These are phyloP conservation scores for Hedychridium roseum DNA, from an alignment of 2,888 invertebrate species.

Conservation along the genomic window DNA sequence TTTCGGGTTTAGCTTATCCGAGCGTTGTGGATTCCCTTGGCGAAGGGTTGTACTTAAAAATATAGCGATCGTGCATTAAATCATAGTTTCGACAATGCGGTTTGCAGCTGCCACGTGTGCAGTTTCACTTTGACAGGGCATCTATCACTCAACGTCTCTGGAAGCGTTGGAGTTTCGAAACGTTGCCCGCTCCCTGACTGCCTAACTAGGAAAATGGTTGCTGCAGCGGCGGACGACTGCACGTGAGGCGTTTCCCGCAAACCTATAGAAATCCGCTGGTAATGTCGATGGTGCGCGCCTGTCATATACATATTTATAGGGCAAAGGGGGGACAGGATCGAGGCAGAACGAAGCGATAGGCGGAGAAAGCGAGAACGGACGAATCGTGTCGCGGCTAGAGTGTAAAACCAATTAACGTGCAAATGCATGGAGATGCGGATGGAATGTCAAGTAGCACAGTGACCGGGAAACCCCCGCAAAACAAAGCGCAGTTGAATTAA, in stretches of 20 bases:
- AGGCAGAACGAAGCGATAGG: conserved; percentile 2
- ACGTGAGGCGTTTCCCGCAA: too few species aligned
- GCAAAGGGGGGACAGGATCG: conserved; percentile 11
- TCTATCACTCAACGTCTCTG: conserved; percentile 30
- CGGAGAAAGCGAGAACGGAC: conserved; percentile 10
- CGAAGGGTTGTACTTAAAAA: too few species aligned
- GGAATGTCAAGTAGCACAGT: conserved; percentile 52
- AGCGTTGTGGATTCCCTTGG: too few species aligned
- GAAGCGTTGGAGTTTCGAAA: conserved; percentile 25
- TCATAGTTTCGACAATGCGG: conserved; percentile 29
- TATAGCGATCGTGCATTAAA: too few species aligned
- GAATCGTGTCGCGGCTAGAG: conserved; percentile 19
- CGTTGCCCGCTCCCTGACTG: conserved; percentile 30
- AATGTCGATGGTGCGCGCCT: conserved; percentile 26
- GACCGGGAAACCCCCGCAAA: conserved; percentile 51
- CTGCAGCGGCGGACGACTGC: conserved; percentile 8
- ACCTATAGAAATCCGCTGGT: too few species aligned
- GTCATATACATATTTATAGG: conserved; percentile 19
- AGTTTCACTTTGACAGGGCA: conserved; percentile 30
- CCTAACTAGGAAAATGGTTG: conserved; percentile 34
- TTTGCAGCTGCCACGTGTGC: conserved; percentile 3
- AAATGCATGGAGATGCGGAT: conserved; percentile 59
- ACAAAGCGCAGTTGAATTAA: too few species aligned
- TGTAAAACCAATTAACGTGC: conserved; percentile 59
- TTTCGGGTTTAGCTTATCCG: too few species aligned